A percentile compares a stretch with the other conserved stretches of the same genome.
Evolutionary conservation across 2,113 vertebrate genomes (phyloP).

Genomic region (Aspidoscelis tigris): DNA sequence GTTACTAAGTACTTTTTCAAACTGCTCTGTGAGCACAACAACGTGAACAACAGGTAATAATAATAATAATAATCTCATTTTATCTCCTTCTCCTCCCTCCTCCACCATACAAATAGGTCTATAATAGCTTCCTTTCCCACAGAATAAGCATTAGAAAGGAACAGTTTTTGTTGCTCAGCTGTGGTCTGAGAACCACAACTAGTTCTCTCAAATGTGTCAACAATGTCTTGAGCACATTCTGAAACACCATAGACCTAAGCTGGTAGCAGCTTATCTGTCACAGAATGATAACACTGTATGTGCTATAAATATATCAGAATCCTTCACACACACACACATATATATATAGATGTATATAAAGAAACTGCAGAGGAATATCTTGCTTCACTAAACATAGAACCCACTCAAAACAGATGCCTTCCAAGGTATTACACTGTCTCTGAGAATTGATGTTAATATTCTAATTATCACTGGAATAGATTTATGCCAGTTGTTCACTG

Average conservation of each 20-base stretch:
- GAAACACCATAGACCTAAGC: conserved; percentile 8
- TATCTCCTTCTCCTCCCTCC: background rate
- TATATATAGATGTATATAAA: conserved; percentile 19
- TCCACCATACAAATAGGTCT: background rate
- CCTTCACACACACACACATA: conserved; percentile 26
- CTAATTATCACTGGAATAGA: background rate
- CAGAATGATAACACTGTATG: conserved; percentile 23
- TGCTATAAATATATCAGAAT: conserved; percentile 28
- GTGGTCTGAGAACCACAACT: conserved; percentile 16
- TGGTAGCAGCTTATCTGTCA: conserved; percentile 28
- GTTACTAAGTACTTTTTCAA: background rate
- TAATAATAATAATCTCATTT: background rate
- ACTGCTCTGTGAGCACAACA: background rate
- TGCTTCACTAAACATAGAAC: conserved; percentile 24
- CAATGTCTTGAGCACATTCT: conserved; percentile 9
- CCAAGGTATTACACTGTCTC: conserved; percentile 25
- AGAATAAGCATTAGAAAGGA: conserved; percentile 1
- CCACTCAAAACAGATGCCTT: conserved; percentile 9
- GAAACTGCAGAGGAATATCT: conserved; percentile 7
- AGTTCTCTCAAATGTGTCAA: conserved; percentile 29
- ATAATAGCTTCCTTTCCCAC: background rate
- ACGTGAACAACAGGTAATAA: conserved; percentile 15
- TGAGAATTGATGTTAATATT: background rate
- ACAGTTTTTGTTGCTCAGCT: conserved; percentile 25
- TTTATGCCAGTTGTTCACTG: background rate